A percentile compares a stretch with the other conserved stretches of the same genome.
These are phyloP conservation scores for Falco berigora DNA, from an alignment of 2,797 vertebrate genomes.

Conservation along the genomic window DNA sequence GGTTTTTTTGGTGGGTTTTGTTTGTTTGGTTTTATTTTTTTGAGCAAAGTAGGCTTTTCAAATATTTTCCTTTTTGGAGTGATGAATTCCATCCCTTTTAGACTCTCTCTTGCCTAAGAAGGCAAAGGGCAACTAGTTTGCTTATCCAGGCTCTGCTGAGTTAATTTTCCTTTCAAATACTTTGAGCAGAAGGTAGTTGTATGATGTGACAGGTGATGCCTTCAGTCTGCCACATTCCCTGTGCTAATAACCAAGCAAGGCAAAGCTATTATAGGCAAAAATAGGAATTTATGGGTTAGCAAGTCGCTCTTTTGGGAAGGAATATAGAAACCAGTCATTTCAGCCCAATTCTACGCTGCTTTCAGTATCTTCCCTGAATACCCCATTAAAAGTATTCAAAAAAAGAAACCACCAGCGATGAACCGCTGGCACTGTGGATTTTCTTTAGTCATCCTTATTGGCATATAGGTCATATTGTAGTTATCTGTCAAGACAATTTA, in stretches of 20 bases:
- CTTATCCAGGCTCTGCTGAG: background rate
- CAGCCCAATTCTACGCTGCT: background rate
- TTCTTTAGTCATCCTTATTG: background rate
- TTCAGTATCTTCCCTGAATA: background rate
- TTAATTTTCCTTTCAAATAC: background rate
- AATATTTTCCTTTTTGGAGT: background rate
- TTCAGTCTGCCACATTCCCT: background rate
- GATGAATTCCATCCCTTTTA: background rate
- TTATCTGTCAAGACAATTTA: background rate
- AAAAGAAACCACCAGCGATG: background rate
- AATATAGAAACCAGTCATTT: background rate
- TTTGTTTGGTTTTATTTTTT: background rate
- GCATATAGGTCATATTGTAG: background rate
- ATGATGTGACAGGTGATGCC: background rate
- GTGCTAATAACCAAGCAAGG: background rate
- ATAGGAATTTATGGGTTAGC: background rate
- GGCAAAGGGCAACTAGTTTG: background rate
- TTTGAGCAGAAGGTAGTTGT: background rate
- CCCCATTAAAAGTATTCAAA: background rate
- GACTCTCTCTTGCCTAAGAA: background rate
- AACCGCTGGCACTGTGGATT: background rate
- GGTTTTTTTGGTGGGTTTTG: no score
- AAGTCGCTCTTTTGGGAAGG: background rate
- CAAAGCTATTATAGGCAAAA: background rate
- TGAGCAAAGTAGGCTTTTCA: background rate